Evolutionary conservation across 2,113 vertebrate species (phyloP).

Genomic region (Platichthys flesus): DNA sequence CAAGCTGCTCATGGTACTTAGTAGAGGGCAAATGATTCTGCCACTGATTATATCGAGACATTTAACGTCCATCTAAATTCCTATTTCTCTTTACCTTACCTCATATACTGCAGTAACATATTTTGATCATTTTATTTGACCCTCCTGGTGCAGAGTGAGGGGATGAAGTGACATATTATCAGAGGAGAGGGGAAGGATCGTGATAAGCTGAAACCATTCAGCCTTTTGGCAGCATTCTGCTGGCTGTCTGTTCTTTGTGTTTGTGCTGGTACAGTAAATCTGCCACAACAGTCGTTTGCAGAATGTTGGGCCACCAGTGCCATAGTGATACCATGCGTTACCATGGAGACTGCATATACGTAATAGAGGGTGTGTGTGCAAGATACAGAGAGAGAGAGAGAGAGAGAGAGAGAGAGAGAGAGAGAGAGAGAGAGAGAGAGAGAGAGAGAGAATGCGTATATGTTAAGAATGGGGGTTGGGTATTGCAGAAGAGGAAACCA

Average conservation of each 20-base stretch:
- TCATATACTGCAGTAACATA: too few species aligned
- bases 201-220: slow-evolving; percentile 28
- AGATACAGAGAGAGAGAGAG: slow-evolving; percentile 22
- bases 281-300: slow-evolving; percentile 67
- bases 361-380: slow-evolving; percentile 60
- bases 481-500: slow-evolving; percentile 49
- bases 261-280: slow-evolving; percentile 60
- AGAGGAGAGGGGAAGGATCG: too few species aligned
- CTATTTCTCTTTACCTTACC: slow-evolving; percentile 3
- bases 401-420: too few species aligned
- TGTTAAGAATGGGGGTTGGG: slow-evolving; percentile 64
- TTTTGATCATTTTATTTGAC: slow-evolving; percentile 16
- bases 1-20: slow-evolving; percentile 49
- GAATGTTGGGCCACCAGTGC: slow-evolving; percentile 65
- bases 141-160: slow-evolving; percentile 13
- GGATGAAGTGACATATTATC: slow-evolving; percentile 26
- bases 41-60: slow-evolving; percentile 27
- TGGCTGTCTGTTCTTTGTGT: slow-evolving; percentile 41
- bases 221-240: slow-evolving; percentile 42
- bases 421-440: too few species aligned
- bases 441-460: not conserved
- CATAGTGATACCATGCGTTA: slow-evolving; percentile 76
- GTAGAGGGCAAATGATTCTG: slow-evolving; percentile 36
- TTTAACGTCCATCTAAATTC: slow-evolving; percentile 20
- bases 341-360: slow-evolving; percentile 82